These are phyloP conservation scores for Drosophila bifasciata DNA, from an alignment of 1,140 invertebrate species.

Conservation along the genomic window DNA sequence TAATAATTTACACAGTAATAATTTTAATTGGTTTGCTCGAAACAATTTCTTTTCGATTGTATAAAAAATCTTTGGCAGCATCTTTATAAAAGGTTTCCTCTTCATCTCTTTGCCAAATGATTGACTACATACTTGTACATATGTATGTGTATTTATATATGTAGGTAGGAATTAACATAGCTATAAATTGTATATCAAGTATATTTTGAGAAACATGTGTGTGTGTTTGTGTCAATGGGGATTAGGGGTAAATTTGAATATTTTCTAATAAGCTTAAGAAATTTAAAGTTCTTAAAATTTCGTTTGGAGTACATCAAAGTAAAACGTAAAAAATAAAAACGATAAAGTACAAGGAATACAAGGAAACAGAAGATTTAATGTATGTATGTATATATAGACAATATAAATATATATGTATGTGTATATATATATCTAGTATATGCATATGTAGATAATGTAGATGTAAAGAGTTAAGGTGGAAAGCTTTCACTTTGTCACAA, in stretches of 20 bases:
- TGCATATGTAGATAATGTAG: conserved; percentile 19
- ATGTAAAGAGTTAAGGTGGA: conserved; percentile 55
- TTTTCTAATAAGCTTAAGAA: conserved; percentile 37
- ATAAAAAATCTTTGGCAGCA: conserved; percentile 78
- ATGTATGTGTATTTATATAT: conserved; percentile 27
- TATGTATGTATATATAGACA: conserved; percentile 22
- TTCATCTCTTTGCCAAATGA: conserved; percentile 33
- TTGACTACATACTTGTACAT: conserved; percentile 10
- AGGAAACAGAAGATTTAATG: conserved; percentile 31
- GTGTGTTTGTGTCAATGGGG: conserved; percentile 7
- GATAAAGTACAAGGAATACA: conserved; percentile 11
- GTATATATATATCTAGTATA: conserved; percentile 15
- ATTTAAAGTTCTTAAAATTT: conserved; percentile 17
- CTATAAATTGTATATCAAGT: conserved; percentile 31
- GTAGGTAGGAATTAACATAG: conserved; percentile 20
- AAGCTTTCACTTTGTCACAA: conserved; percentile 67
- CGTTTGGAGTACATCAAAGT: conserved; percentile 13
- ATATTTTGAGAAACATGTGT: conserved; percentile 51
- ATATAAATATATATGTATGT: conserved; percentile 25
- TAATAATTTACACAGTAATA: conserved; percentile 46
- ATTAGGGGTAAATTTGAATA: conserved; percentile 20
- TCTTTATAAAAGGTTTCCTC: conserved; percentile 49
- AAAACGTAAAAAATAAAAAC: conserved; percentile 9
- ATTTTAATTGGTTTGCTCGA: conserved; percentile 43
- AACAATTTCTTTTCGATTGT: conserved; percentile 36